Evolutionary conservation across 2,888 invertebrate genomes (phyloP).

Genomic region (Catocala nupta): DNA sequence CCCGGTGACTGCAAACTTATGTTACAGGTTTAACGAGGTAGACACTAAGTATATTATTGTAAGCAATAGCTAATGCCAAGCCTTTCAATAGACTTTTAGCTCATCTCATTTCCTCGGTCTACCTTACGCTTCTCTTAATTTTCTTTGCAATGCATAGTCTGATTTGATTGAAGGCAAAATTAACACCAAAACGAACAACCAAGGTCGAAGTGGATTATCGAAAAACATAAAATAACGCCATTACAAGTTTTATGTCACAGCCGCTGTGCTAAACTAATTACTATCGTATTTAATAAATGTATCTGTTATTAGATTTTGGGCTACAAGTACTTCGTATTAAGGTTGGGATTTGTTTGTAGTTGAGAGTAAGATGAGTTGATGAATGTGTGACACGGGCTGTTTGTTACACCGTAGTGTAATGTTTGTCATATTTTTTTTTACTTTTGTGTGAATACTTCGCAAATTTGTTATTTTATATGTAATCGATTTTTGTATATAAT

Average conservation of each 20-base stretch:
- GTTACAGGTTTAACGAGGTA: too few relatives aligned
- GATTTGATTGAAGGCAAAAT: slow-evolving; percentile 3
- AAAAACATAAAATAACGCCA: slow-evolving; percentile 41
- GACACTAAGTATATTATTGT: too few relatives aligned
- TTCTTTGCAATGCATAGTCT: background rate
- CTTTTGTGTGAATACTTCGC: background rate
- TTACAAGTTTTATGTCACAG: slow-evolving; percentile 53
- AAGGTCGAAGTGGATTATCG: slow-evolving; percentile 18
- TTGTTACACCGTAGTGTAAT: slow-evolving; percentile 53
- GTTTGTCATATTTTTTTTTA: background rate
- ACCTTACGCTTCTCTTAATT: too few relatives aligned
- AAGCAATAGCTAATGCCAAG: too few relatives aligned
- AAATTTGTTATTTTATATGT: background rate
- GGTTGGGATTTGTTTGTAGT: slow-evolving; percentile 55
- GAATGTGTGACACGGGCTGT: slow-evolving; percentile 30
- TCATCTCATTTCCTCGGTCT: too few relatives aligned
- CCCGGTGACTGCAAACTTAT: too few relatives aligned
- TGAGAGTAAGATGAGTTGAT: slow-evolving; percentile 23
- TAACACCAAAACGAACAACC: slow-evolving; percentile 10
- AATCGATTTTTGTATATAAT: too few relatives aligned
- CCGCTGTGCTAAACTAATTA: slow-evolving; percentile 49
- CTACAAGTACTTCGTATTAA: background rate
- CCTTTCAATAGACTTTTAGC: too few relatives aligned
- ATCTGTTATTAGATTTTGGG: background rate
- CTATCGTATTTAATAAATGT: slow-evolving; percentile 20